Conservation (phyloP, 2,888 invertebrate genomes). For the Spicauda simplicius region DNA sequence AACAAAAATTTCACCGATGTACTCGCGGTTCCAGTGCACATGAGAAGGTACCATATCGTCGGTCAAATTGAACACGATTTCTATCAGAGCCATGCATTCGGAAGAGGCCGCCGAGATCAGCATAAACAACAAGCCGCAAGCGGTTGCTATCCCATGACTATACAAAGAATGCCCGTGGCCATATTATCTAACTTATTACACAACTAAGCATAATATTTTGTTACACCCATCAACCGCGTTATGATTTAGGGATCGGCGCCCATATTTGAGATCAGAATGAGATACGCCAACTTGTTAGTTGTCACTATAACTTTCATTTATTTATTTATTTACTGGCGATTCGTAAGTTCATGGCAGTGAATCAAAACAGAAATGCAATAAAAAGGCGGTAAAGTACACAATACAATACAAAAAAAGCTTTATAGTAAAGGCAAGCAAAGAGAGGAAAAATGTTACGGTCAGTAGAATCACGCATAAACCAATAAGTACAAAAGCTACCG, state of each 20-base stretch:
- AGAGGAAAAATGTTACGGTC: no score
- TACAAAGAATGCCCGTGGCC: slow-evolving; percentile 17
- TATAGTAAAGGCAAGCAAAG: no score
- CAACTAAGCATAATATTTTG: slow-evolving; percentile 26
- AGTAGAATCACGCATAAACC: no score
- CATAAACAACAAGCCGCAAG: slow-evolving; percentile 21
- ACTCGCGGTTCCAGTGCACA: not conserved
- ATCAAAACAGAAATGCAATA: not conserved
- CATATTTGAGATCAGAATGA: slow-evolving; percentile 17
- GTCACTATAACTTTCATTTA: not conserved
- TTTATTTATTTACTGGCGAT: not conserved
- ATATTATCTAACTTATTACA: slow-evolving; percentile 24
- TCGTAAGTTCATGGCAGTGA: not conserved
- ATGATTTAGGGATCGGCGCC: slow-evolving; percentile 19
- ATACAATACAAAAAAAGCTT: not conserved
- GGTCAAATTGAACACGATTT: slow-evolving; percentile 1
- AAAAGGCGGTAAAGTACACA: not conserved
- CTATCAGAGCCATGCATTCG: slow-evolving; percentile 1
- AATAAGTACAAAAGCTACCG: no score
- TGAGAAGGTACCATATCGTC: not conserved
- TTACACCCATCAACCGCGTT: slow-evolving; percentile 22
- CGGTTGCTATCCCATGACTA: slow-evolving; percentile 8
- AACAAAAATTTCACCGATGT: not conserved
- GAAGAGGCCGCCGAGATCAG: slow-evolving; percentile 9
- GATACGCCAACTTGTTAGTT: not conserved